Percentiles rank a stretch among this genome's conserved stretches.
Evolutionary conservation across 2,113 vertebrate genomes (phyloP).

Genomic region (Xyliphius kryptos): DNA sequence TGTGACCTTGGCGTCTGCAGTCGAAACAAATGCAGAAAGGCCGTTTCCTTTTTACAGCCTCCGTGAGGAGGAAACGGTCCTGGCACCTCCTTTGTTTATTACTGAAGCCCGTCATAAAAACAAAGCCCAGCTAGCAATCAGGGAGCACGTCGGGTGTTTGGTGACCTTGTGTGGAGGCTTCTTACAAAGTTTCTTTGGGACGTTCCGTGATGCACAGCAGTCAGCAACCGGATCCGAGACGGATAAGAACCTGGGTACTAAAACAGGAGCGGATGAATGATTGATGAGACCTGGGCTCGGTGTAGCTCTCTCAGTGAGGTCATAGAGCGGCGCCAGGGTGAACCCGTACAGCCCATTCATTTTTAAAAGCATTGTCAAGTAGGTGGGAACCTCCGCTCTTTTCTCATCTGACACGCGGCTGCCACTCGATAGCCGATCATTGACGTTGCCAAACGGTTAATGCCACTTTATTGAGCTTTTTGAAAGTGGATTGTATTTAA

Average conservation of each 20-base stretch:
- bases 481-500: too few relatives aligned
- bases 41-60: conserved; percentile 45
- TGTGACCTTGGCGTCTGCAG: conserved; percentile 50
- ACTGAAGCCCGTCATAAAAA: conserved; percentile 48
- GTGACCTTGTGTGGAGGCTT: conserved; percentile 1
- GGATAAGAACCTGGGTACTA: conserved; percentile 6
- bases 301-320: conserved; percentile 6
- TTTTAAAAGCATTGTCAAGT: conserved; percentile 8
- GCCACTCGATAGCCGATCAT: too few relatives aligned
- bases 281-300: conserved; percentile 7
- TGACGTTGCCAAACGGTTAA: too few relatives aligned
- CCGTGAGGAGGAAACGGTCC: conserved; percentile 44
- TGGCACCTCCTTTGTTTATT: conserved; percentile 48
- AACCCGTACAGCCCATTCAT: not conserved
- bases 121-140: conserved; percentile 20
- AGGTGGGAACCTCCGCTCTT: conserved; percentile 1
- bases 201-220: conserved; percentile 17
- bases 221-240: conserved; percentile 12
- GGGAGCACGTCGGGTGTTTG: conserved; percentile 2
- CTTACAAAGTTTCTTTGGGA: too few relatives aligned
- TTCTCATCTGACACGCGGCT: not conserved
- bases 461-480: too few relatives aligned
- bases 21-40: conserved; percentile 45
- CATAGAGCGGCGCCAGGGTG: conserved; percentile 6
- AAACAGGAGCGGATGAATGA: conserved; percentile 12